Conservation (phyloP, 1,140 invertebrate genomes). For the Hycleus phaleratus region DNA sequence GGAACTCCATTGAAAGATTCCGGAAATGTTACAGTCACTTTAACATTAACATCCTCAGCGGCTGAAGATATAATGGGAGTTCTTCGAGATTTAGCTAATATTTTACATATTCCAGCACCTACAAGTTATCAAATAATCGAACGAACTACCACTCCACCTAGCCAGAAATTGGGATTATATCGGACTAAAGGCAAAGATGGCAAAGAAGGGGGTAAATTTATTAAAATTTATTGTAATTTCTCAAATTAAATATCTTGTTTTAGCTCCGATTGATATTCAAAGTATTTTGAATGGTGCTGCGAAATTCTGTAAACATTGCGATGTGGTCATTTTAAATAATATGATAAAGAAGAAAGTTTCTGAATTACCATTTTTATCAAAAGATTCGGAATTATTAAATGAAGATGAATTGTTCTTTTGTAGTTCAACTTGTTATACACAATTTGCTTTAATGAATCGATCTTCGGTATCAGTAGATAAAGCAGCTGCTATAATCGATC, state of each 20-base stretch:
- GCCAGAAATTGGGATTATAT: constrained; percentile 72
- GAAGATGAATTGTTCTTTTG: constrained; percentile 74
- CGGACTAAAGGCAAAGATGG: constrained; percentile 75
- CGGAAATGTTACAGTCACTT: constrained; percentile 85
- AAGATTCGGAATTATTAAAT: constrained; percentile 54
- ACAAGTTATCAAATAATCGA: constrained; percentile 79
- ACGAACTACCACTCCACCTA: constrained; percentile 66
- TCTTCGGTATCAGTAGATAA: constrained; percentile 47
- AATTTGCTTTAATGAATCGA: constrained; percentile 63
- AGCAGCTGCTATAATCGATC: constrained; percentile 56
- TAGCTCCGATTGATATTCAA: constrained; percentile 75
- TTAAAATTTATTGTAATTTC: too few relatives aligned
- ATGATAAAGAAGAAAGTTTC: constrained; percentile 72
- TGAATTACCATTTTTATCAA: constrained; percentile 66
- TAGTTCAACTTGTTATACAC: constrained; percentile 75
- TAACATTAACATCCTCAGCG: constrained; percentile 81
- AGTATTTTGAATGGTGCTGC: constrained; percentile 80
- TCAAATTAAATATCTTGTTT: too few relatives aligned
- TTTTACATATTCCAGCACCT: constrained; percentile 82
- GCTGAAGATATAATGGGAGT: constrained; percentile 90
- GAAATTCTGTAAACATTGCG: constrained; percentile 87
- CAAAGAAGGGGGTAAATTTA: constrained; percentile 54
- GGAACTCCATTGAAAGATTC: constrained; percentile 58
- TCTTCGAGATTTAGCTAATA: constrained; percentile 80
- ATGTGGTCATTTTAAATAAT: constrained; percentile 78